phyloP scores from a whole-genome alignment of 2,888 invertebrate species.

The Scaptomyza caliginosa region DNA sequence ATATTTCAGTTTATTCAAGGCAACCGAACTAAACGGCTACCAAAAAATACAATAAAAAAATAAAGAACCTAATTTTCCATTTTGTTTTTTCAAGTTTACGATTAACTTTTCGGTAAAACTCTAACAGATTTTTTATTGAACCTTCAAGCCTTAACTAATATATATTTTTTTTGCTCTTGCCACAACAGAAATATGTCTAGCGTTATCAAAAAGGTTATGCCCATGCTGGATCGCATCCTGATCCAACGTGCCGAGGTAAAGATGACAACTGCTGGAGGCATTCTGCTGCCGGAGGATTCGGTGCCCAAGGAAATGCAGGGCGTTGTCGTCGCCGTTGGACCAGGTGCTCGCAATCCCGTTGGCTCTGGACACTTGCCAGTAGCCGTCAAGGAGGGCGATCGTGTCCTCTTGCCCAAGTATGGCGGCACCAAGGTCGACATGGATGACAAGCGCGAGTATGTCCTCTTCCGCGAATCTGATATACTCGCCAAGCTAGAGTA shows the following conservation, averaged over 20 bases:
- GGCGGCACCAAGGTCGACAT: slow-evolving; percentile 97
- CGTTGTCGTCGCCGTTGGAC: slow-evolving; percentile 96
- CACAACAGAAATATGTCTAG: slow-evolving; percentile 45
- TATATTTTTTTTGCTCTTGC: background rate
- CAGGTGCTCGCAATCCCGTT: slow-evolving; percentile 93
- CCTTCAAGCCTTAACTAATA: background rate
- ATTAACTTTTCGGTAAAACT: slow-evolving; percentile 3
- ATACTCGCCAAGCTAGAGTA: slow-evolving; percentile 95
- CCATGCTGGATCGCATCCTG: slow-evolving; percentile 96
- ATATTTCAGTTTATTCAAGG: slow-evolving; percentile 32
- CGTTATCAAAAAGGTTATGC: slow-evolving; percentile 88
- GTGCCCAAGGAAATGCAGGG: slow-evolving; percentile 95
- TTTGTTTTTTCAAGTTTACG: background rate
- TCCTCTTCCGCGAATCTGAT: slow-evolving; percentile 96
- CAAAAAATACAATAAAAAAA: slow-evolving; percentile 7
- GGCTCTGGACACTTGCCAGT: slow-evolving; percentile 93
- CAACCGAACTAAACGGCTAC: slow-evolving; percentile 9
- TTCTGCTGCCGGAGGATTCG: slow-evolving; percentile 98
- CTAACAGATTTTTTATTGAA: background rate
- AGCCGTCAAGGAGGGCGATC: slow-evolving; percentile 94
- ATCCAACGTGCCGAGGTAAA: slow-evolving; percentile 95
- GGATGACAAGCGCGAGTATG: slow-evolving; percentile 95
- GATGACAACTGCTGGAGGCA: slow-evolving; percentile 96
- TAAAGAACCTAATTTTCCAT: background rate
- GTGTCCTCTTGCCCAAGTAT: slow-evolving; percentile 97